Percentiles rank a stretch among this genome's conserved stretches.
Evolutionary conservation across 2,797 vertebrate genomes (phyloP).

Genomic region (Molossus alvarezi): DNA sequence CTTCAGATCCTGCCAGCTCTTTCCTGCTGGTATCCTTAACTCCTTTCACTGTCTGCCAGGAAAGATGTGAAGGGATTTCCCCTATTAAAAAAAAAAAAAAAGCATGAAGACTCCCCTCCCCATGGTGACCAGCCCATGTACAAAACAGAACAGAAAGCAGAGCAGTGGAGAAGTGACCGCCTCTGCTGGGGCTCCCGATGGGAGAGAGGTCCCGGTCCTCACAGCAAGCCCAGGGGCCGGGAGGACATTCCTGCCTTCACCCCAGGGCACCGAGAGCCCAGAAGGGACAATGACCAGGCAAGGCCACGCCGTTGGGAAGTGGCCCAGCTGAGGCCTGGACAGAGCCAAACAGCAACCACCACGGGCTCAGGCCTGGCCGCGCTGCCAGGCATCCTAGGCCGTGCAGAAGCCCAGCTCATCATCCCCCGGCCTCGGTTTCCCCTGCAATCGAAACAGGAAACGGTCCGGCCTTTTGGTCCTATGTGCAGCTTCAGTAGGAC

Average conservation of each 20-base stretch:
- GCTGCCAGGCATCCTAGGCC: background rate
- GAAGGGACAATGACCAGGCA: background rate
- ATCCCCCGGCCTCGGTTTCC: background rate
- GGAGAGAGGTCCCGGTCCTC: background rate
- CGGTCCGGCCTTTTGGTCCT: background rate
- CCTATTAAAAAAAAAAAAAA: background rate
- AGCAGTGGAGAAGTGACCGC: rapidly evolving
- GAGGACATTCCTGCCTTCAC: background rate
- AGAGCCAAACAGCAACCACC: background rate
- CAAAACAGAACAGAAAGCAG: background rate
- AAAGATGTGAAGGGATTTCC: constrained; percentile 50
- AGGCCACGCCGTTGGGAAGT: rapidly evolving
- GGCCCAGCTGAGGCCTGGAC: background rate
- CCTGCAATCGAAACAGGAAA: background rate
- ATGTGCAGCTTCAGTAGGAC: background rate
- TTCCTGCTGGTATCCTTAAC: background rate
- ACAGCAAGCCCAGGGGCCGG: background rate
- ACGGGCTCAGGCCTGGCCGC: background rate
- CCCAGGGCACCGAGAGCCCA: background rate
- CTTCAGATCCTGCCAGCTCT: background rate
- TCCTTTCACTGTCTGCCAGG: background rate
- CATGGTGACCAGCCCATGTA: background rate
- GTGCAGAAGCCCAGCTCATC: background rate
- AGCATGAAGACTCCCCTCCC: background rate
- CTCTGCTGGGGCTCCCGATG: background rate